A percentile compares a stretch with the other conserved stretches of the same genome.
Evolutionary conservation across 2,797 vertebrate genomes (phyloP).

Genomic region (Epinephelus awoara): DNA sequence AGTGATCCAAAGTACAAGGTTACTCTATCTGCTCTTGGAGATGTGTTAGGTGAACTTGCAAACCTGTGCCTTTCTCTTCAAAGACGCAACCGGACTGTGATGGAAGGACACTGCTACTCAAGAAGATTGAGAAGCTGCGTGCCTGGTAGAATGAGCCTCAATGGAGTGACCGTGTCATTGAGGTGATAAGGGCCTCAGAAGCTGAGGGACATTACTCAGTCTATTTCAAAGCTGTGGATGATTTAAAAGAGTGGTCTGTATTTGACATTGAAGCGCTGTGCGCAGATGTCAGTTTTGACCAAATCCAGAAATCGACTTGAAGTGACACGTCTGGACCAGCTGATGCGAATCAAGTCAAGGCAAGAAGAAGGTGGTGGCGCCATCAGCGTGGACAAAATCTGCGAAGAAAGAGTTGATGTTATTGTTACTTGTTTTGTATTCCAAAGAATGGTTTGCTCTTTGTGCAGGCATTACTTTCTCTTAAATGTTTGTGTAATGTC

Average conservation of each 20-base stretch:
- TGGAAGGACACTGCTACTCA: constrained; percentile 44
- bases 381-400: too few relatives aligned
- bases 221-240: constrained; percentile 55
- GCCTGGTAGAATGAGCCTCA: constrained; percentile 37
- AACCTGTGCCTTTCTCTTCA: constrained; percentile 54
- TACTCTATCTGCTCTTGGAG: constrained; percentile 48
- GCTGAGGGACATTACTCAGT: constrained; percentile 26
- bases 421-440: too few relatives aligned
- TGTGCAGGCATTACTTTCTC: too few relatives aligned
- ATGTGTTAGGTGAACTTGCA: constrained; percentile 52
- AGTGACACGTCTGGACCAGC: constrained; percentile 54
- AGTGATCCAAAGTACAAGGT: constrained; percentile 45
- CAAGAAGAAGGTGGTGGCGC: too few relatives aligned
- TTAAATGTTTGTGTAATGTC: too few relatives aligned
- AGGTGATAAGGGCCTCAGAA: too few relatives aligned
- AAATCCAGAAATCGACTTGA: constrained; percentile 57
- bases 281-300: constrained; percentile 14
- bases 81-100: constrained; percentile 61
- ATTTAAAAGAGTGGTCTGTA: constrained; percentile 67
- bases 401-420: too few relatives aligned
- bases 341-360: constrained; percentile 17
- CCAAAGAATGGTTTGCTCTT: too few relatives aligned
- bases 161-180: constrained; percentile 31
- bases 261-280: constrained; percentile 64
- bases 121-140: constrained; percentile 45